Percentiles rank a stretch among this genome's conserved stretches.
Evolutionary conservation across 2,888 invertebrate species (phyloP).

Genomic region (Gerris lacustris): DNA sequence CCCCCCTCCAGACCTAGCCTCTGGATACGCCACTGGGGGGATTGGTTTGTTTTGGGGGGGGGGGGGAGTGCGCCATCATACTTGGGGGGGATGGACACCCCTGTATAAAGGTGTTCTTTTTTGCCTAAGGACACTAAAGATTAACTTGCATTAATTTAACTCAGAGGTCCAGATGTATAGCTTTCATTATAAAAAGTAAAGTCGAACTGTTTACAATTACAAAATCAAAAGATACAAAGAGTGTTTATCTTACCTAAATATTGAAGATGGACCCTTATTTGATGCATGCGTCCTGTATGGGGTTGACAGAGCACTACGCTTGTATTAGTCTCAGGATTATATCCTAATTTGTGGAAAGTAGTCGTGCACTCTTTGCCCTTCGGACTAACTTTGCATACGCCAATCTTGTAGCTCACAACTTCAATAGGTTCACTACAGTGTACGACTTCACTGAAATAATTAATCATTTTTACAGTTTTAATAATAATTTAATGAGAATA

Average conservation of each 20-base stretch:
- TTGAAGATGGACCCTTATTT: constrained; percentile 95
- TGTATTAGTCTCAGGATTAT: constrained; percentile 58
- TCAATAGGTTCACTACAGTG: constrained; percentile 84
- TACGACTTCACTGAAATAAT: constrained; percentile 53
- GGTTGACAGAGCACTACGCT: constrained; percentile 92
- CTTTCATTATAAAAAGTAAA: no score
- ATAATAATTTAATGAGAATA: not conserved
- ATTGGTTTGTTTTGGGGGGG: no score
- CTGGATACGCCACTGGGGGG: no score
- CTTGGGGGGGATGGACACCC: no score
- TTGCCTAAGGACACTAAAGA: no score
- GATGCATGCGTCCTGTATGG: constrained; percentile 95
- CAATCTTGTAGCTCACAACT: constrained; percentile 88
- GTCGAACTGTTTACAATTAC: no score
- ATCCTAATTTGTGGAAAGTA: constrained; percentile 77
- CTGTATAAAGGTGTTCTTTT: no score
- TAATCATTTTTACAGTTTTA: not conserved
- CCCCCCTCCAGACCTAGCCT: no score
- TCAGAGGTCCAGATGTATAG: no score
- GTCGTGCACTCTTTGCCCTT: constrained; percentile 89
- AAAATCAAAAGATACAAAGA: no score
- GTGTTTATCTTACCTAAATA: constrained; percentile 58
- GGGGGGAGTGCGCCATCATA: no score
- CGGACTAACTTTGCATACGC: constrained; percentile 84
- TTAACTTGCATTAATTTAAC: no score